A percentile compares a stretch with the other conserved stretches of the same genome.
Conservation (phyloP, 2,113 vertebrate species). For the Myrmophylax atrothorax region DNA sequence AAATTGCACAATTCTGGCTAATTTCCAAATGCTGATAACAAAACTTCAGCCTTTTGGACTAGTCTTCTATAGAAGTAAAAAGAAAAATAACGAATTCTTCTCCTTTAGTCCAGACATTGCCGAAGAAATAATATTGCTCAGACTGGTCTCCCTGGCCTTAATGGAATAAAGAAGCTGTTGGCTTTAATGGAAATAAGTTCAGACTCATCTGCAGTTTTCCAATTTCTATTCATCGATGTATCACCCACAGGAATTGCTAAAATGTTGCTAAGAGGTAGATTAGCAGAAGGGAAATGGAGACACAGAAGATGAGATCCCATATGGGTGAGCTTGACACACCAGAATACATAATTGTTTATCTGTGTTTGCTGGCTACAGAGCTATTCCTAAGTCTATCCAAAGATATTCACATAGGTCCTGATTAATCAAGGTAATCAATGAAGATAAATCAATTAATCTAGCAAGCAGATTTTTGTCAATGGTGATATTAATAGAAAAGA, state of each 20-base stretch:
- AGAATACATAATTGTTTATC: slow-evolving; percentile 47
- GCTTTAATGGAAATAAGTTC: slow-evolving; percentile 14
- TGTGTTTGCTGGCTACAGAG: neutral
- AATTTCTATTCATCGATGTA: slow-evolving; percentile 10
- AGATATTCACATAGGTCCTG: neutral
- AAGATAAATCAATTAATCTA: slow-evolving; percentile 6
- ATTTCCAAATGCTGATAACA: neutral
- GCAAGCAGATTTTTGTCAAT: neutral
- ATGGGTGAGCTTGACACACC: slow-evolving; percentile 53
- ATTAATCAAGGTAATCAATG: slow-evolving; percentile 11
- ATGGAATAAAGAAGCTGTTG: neutral
- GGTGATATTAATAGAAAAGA: neutral
- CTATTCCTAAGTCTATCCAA: neutral
- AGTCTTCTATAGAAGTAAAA: neutral
- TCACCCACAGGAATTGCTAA: slow-evolving; percentile 54
- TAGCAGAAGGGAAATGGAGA: slow-evolving; percentile 51
- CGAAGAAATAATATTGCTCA: neutral
- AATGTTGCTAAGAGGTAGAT: slow-evolving; percentile 57
- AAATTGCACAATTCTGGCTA: neutral
- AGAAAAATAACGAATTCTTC: neutral
- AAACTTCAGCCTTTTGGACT: neutral
- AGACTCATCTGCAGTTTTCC: slow-evolving; percentile 3
- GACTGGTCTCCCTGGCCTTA: neutral
- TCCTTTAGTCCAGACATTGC: neutral
- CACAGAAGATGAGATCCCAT: slow-evolving; percentile 49